phyloP scores from a whole-genome alignment of 2,797 vertebrate species.

The Pelobates cultripes region DNA sequence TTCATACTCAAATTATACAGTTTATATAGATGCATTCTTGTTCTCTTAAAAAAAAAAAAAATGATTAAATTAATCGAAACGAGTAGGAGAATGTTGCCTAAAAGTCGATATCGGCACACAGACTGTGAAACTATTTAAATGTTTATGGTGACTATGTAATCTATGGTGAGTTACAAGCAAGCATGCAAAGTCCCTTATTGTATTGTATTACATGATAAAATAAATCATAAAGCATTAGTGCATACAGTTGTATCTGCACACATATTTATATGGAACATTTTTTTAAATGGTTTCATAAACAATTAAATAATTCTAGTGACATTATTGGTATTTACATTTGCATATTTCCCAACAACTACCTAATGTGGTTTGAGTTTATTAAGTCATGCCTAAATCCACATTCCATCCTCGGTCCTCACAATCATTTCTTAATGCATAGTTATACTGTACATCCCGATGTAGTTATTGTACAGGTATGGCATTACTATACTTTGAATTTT shows the following conservation, averaged over 20 bases:
- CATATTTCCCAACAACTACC: conserved; percentile 12
- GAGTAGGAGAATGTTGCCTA: neutral
- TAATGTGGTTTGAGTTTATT: neutral
- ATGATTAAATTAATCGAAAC: neutral
- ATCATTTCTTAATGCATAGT: too few relatives aligned
- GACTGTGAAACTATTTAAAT: neutral
- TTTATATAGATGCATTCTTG: too few relatives aligned
- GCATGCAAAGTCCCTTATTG: neutral
- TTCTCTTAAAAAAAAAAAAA: neutral
- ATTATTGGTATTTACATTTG: conserved; percentile 13
- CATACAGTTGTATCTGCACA: neutral
- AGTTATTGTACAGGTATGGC: too few relatives aligned
- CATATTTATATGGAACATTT: neutral
- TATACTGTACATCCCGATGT: too few relatives aligned
- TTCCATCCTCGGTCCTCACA: neutral
- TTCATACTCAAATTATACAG: too few relatives aligned
- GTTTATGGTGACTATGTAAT: conserved; percentile 6
- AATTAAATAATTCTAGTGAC: neutral
- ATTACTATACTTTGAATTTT: too few relatives aligned
- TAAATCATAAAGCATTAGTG: conserved; percentile 23
- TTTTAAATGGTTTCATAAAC: neutral
- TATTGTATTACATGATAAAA: conserved; percentile 22
- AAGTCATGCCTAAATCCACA: neutral
- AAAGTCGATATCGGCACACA: neutral
- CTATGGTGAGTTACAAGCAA: neutral